Conservation (phyloP, 2,113 vertebrate genomes). For the Microcebus tavaratra region DNA sequence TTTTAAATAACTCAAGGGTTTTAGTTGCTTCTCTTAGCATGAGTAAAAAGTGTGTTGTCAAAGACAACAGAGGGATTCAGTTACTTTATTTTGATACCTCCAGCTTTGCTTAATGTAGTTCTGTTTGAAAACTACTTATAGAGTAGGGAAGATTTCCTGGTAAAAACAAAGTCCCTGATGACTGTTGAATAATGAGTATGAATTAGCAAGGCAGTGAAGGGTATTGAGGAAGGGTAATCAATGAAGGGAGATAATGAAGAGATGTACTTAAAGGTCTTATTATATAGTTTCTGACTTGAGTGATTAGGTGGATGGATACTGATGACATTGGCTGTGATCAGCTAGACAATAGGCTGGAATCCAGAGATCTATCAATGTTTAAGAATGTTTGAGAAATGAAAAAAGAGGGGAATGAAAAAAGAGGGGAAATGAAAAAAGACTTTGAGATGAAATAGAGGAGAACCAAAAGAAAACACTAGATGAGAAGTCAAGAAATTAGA, state of each 20-base stretch:
- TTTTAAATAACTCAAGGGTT: constrained; percentile 37
- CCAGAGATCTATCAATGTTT: background rate
- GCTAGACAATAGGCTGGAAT: background rate
- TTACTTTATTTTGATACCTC: constrained; percentile 12
- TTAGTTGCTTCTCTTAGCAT: background rate
- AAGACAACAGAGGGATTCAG: background rate
- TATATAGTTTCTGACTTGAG: background rate
- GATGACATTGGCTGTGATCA: background rate
- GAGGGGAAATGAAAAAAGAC: background rate
- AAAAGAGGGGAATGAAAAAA: no score
- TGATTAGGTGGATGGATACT: background rate
- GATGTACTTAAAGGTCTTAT: background rate
- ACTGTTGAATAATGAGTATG: background rate
- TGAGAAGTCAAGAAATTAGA: background rate
- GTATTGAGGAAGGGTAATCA: background rate
- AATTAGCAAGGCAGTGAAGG: background rate
- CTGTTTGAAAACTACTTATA: background rate
- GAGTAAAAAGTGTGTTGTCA: constrained; percentile 12
- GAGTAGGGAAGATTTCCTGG: background rate
- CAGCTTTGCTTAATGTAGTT: background rate
- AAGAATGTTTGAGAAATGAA: background rate
- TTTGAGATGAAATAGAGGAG: background rate
- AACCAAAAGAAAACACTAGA: background rate
- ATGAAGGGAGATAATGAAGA: background rate
- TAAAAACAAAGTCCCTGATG: background rate